Percentiles rank a stretch among this genome's conserved stretches.
These are phyloP conservation scores for Chaetorhynchus papuensis DNA, from an alignment of 2,113 vertebrate species.

Conservation along the genomic window DNA sequence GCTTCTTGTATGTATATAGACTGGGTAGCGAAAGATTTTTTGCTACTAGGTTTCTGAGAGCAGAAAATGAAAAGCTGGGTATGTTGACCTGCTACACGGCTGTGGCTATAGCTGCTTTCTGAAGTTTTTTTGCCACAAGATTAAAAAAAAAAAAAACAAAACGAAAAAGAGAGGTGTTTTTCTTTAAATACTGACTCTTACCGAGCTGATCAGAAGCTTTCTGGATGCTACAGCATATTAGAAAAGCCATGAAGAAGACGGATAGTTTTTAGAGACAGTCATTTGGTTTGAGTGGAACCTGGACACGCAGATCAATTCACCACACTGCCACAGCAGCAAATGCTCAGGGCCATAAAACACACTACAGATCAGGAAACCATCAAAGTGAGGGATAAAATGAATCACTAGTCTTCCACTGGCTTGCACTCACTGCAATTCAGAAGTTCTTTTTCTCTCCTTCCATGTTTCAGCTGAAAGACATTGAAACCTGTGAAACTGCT, in stretches of 20 bases:
- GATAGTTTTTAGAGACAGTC: not conserved
- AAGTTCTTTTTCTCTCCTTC: not conserved
- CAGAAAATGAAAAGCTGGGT: not conserved
- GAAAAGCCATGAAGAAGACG: not conserved
- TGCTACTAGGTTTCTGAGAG: not conserved
- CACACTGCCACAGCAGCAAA: not conserved
- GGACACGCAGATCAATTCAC: not conserved
- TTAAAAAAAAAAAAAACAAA: not conserved
- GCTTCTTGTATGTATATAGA: not conserved
- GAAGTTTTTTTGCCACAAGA: not conserved
- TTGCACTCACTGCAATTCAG: not conserved
- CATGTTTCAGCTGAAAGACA: not conserved
- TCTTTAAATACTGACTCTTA: not conserved
- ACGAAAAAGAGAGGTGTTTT: fast-evolving
- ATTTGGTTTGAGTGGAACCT: conserved; percentile 17
- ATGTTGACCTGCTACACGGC: not conserved
- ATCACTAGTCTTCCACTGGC: not conserved
- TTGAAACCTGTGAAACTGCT: not conserved
- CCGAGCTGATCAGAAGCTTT: not conserved
- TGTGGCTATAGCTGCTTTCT: not conserved
- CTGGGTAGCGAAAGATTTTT: not conserved
- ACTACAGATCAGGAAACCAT: not conserved
- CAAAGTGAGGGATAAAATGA: not conserved
- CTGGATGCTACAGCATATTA: not conserved
- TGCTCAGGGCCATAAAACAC: not conserved